Evolutionary conservation across 2,797 vertebrate genomes (phyloP).

Genomic region (Malacoraja senta): DNA sequence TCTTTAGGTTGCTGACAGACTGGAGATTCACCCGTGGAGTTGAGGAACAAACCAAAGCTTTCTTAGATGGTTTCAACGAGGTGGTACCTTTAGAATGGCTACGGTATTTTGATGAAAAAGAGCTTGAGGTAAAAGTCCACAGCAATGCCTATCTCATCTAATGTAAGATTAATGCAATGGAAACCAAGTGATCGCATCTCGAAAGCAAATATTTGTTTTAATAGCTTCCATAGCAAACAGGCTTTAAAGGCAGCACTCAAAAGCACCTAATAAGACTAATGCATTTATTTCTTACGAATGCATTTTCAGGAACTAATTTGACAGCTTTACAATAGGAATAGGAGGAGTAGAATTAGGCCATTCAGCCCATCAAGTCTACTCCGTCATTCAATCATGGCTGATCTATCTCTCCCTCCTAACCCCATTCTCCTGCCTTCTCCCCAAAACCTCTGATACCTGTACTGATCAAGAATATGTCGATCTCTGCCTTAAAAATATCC

Average conservation of each 20-base stretch:
- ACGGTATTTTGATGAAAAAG: conserved; percentile 92
- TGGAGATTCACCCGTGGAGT: conserved; percentile 92
- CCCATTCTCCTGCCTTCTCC: no score
- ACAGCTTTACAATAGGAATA: not conserved
- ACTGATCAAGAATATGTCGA: no score
- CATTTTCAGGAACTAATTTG: not conserved
- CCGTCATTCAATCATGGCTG: no score
- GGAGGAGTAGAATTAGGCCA: no score
- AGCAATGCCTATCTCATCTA: no score
- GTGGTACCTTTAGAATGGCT: conserved; percentile 93
- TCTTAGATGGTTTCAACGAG: conserved; percentile 92
- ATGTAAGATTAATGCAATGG: not conserved
- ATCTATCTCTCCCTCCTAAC: no score
- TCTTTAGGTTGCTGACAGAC: conserved; percentile 78
- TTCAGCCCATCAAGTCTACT: no score
- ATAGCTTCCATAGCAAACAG: not conserved
- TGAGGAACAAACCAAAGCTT: conserved; percentile 93
- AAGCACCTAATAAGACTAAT: not conserved
- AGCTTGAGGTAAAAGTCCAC: conserved; percentile 77
- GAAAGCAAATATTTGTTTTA: not conserved
- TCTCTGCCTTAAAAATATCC: no score
- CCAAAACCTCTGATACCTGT: no score
- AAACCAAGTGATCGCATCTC: not conserved
- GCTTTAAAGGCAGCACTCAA: not conserved
- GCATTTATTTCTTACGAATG: not conserved